Conservation (phyloP, 2,797 vertebrate genomes). For the Malacoraja senta region DNA sequence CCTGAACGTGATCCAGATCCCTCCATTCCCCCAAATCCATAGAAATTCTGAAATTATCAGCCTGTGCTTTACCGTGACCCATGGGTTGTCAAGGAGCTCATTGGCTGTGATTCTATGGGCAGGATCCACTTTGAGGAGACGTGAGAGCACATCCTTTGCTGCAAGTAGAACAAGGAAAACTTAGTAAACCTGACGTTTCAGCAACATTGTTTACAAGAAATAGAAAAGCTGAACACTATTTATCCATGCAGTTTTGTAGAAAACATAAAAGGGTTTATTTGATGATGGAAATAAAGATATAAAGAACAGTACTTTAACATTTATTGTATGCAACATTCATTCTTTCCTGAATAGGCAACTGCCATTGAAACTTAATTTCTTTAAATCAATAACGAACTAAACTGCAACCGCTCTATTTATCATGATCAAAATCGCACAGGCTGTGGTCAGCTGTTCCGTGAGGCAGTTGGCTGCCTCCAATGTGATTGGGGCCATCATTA, state of each 20-base stretch:
- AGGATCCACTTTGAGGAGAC: conserved; percentile 67
- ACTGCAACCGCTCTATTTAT: background rate
- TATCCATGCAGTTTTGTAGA: background rate
- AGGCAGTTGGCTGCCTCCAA: no score
- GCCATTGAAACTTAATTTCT: background rate
- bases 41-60: conserved; percentile 1
- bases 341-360: background rate
- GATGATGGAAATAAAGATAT: background rate
- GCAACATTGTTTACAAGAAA: conserved; percentile 38
- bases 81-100: conserved; percentile 66
- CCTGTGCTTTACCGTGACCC: conserved; percentile 62
- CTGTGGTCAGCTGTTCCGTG: no score
- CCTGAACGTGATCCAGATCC: no score
- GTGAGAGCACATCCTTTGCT: conserved; percentile 65
- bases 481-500: no score
- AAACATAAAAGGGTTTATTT: background rate
- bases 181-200: conserved; percentile 33
- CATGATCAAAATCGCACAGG: no score
- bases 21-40: no score
- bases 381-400: background rate
- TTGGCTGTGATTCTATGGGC: conserved; percentile 69
- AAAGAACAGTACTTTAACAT: background rate
- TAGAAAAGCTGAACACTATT: background rate
- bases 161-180: conserved; percentile 43
- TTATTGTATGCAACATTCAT: background rate